A percentile compares a stretch with the other conserved stretches of the same genome.
Evolutionary conservation across 2,888 invertebrate genomes (phyloP).

Genomic region (Synanthedon myopaeformis): DNA sequence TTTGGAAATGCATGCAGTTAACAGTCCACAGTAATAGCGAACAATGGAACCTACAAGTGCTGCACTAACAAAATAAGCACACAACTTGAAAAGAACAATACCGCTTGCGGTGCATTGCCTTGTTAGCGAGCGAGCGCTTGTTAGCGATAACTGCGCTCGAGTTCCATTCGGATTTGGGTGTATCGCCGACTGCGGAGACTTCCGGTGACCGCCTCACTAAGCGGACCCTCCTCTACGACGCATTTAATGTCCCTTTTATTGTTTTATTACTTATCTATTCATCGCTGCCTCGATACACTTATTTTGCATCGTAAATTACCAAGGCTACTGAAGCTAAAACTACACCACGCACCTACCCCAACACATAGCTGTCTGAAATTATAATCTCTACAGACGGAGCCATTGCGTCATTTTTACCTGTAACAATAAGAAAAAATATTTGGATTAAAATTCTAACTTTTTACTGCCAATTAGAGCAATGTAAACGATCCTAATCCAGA

Average conservation of each 20-base stretch:
- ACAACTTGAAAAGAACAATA: background rate
- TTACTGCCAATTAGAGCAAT: too few relatives aligned
- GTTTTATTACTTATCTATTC: background rate
- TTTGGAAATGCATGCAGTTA: too few relatives aligned
- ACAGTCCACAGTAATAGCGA: too few relatives aligned
- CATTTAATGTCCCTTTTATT: background rate
- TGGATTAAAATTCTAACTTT: too few relatives aligned
- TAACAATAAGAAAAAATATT: too few relatives aligned
- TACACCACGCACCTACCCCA: too few relatives aligned
- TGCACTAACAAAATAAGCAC: background rate
- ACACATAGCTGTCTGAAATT: too few relatives aligned
- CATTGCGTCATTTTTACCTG: too few relatives aligned
- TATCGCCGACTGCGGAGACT: background rate
- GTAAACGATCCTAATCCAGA: too few relatives aligned
- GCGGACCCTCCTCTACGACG: background rate
- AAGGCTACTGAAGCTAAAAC: too few relatives aligned
- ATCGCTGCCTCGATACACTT: background rate
- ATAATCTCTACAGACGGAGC: too few relatives aligned
- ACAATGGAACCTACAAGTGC: background rate
- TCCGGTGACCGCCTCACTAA: background rate
- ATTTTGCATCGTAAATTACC: too few relatives aligned
- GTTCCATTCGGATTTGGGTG: background rate
- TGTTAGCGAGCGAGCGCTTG: background rate
- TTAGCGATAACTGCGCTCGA: background rate
- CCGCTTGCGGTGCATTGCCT: background rate